phyloP scores from a whole-genome alignment of 35 echinoderm and acorn worm species.

The Amphiura filiformis region DNA sequence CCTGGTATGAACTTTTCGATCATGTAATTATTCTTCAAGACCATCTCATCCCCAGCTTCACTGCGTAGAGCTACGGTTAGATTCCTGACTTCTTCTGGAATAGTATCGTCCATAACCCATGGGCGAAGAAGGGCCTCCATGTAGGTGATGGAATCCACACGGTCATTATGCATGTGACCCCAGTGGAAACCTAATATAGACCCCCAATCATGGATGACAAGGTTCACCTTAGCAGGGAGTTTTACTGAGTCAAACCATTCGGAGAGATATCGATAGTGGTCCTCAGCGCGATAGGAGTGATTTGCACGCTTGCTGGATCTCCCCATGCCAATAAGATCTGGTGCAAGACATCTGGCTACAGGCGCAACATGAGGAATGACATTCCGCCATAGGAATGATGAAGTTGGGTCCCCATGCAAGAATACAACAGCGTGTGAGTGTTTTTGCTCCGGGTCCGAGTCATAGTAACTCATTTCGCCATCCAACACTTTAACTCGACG shows the following conservation, averaged over 20 bases:
- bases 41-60: constrained; percentile 67
- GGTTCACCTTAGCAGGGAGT: constrained; percentile 68
- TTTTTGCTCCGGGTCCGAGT: constrained; percentile 63
- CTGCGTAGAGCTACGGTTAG: constrained; percentile 67
- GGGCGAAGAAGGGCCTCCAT: constrained; percentile 55
- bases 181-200: constrained; percentile 81
- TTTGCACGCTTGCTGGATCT: constrained; percentile 63
- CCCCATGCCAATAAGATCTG: constrained; percentile 85
- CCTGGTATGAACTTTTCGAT: constrained; percentile 59
- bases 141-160: constrained; percentile 47
- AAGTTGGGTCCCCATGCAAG: constrained; percentile 91
- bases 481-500: constrained; percentile 50
- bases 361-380: constrained; percentile 72
- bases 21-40: constrained; percentile 77
- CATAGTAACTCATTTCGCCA: constrained; percentile 81
- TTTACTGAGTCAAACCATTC: constrained; percentile 74
- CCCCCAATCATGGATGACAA: constrained; percentile 91
- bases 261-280: constrained; percentile 80
- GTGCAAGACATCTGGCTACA: constrained; percentile 68
- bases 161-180: constrained; percentile 46
- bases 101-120: constrained; percentile 31
- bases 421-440: constrained; percentile 50
- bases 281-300: constrained; percentile 60
- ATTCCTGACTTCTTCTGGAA: constrained; percentile 54
- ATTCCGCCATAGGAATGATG: constrained; percentile 90